A percentile compares a stretch with the other conserved stretches of the same genome.
These are phyloP conservation scores for Pempheris klunzingeri DNA, from an alignment of 2,797 vertebrate species.

Conservation along the genomic window DNA sequence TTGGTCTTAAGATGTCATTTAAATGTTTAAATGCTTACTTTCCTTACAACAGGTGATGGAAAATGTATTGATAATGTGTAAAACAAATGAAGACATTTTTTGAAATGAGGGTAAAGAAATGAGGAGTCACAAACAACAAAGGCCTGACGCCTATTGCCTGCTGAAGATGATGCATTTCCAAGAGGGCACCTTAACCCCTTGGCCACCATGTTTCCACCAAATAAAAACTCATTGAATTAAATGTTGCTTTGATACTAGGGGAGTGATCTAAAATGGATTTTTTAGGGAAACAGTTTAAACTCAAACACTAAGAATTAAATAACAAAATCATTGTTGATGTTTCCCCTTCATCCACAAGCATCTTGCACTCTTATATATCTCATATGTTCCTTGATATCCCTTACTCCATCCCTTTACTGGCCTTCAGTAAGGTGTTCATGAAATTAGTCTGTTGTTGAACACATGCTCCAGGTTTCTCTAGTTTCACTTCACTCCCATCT, in stretches of 20 bases:
- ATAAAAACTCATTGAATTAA: constrained; percentile 8
- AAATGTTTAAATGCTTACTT: not conserved
- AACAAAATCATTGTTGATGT: constrained; percentile 13
- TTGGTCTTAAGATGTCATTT: constrained; percentile 11
- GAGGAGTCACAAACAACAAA: not conserved
- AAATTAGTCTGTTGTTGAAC: constrained; percentile 73
- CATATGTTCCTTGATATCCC: constrained; percentile 28
- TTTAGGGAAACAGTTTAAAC: constrained; percentile 26
- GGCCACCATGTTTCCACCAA: not conserved
- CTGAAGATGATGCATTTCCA: not conserved
- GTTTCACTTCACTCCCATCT: constrained; percentile 71
- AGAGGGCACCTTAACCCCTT: not conserved
- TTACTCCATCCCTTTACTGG: constrained; percentile 40
- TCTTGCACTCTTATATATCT: not conserved
- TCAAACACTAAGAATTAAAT: constrained; percentile 22
- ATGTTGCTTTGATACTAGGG: not conserved
- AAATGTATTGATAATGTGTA: not conserved
- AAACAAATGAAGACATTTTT: too few species aligned
- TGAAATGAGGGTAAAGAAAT: not conserved
- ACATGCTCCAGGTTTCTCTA: constrained; percentile 62
- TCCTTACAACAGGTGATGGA: constrained; percentile 38
- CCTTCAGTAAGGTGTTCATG: constrained; percentile 69
- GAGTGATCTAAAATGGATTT: not conserved
- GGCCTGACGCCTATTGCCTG: not conserved
- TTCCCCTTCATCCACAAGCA: constrained; percentile 31